phyloP scores from a whole-genome alignment of 1,140 invertebrate genomes.

The Drosophila repletoides region DNA sequence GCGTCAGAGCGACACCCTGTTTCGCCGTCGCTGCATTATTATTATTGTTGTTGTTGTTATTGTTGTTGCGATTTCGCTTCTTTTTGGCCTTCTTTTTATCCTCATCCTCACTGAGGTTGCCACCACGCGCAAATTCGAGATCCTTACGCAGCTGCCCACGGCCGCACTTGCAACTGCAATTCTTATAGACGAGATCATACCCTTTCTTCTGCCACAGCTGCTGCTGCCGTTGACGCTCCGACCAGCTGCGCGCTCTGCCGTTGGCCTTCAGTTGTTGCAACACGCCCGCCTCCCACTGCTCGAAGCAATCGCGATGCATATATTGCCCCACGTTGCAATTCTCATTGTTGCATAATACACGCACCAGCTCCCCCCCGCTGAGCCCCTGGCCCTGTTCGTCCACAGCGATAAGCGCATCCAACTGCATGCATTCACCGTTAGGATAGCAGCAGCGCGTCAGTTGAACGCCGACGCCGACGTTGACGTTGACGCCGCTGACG shows the following conservation, averaged over 20 bases:
- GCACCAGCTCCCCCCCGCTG: constrained; percentile 90
- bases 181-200: constrained; percentile 95
- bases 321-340: constrained; percentile 92
- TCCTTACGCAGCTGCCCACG: constrained; percentile 97
- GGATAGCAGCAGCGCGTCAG: constrained; percentile 90
- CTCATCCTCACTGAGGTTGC: constrained; percentile 80
- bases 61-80: constrained; percentile 86
- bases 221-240: constrained; percentile 95
- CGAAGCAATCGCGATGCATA: constrained; percentile 98
- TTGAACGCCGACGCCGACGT: constrained; percentile 53
- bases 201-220: constrained; percentile 99
- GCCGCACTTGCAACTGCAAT: constrained; percentile 93
- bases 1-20: constrained; percentile 21
- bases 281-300: constrained; percentile 94
- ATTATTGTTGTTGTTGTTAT: constrained; percentile 63
- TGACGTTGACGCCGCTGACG: too few species aligned
- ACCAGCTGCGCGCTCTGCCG: constrained; percentile 95
- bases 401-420: constrained; percentile 86
- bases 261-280: constrained; percentile 94
- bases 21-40: not conserved
- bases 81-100: constrained; percentile 89
- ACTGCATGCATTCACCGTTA: constrained; percentile 88
- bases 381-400: constrained; percentile 91
- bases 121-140: constrained; percentile 85
- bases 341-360: constrained; percentile 97